Evolutionary conservation across 2,797 vertebrate species (phyloP).

Genomic region (Coranthus polyacanthus): DNA sequence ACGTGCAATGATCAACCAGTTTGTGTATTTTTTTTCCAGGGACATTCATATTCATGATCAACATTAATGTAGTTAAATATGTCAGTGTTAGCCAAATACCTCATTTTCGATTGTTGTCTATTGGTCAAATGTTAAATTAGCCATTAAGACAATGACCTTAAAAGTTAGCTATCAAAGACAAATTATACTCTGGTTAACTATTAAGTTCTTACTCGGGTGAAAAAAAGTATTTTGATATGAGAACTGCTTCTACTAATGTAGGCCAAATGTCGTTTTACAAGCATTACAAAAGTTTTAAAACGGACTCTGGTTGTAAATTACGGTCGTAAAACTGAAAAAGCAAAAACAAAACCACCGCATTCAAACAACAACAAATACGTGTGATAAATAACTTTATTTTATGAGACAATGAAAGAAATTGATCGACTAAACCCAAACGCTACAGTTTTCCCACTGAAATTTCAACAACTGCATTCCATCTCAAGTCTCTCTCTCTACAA

Average conservation of each 20-base stretch:
- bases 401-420: fast-evolving
- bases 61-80: too few relatives aligned
- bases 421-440: background rate
- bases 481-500: conserved; percentile 61
- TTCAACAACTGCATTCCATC: conserved; percentile 65
- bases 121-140: too few relatives aligned
- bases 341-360: background rate
- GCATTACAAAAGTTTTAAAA: conserved; percentile 8
- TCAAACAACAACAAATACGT: background rate
- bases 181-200: too few relatives aligned
- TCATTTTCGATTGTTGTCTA: too few relatives aligned
- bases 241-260: conserved; percentile 12
- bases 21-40: too few relatives aligned
- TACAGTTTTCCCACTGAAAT: conserved; percentile 1
- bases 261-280: background rate
- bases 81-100: too few relatives aligned
- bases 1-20: too few relatives aligned
- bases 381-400: background rate
- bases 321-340: background rate
- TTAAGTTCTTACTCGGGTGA: too few relatives aligned
- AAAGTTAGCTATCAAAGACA: too few relatives aligned
- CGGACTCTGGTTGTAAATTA: background rate
- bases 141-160: too few relatives aligned
- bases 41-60: too few relatives aligned
- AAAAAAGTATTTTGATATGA: too few relatives aligned